phyloP scores from a whole-genome alignment of 2,888 invertebrate genomes.

The Athripsodes cinereus region DNA sequence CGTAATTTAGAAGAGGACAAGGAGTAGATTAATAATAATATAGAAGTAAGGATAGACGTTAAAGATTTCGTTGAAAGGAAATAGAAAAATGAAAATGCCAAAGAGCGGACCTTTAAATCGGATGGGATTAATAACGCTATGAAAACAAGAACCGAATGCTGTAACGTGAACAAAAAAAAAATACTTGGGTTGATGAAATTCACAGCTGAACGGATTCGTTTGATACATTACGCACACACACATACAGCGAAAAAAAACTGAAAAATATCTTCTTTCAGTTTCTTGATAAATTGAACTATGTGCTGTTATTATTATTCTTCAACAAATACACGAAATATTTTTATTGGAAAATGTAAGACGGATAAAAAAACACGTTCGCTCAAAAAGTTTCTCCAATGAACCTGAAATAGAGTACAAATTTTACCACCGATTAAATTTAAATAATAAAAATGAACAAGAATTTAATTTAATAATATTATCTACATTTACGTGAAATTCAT shows the following conservation, averaged over 20 bases:
- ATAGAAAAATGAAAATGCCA: neutral
- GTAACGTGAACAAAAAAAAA: neutral
- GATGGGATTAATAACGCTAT: neutral
- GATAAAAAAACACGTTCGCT: neutral
- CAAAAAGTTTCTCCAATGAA: too few species aligned
- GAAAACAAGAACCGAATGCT: neutral
- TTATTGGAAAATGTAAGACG: neutral
- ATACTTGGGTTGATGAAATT: neutral
- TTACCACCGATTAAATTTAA: too few species aligned
- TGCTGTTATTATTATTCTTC: too few species aligned
- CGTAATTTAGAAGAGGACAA: too few species aligned
- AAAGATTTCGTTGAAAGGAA: neutral
- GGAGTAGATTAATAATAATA: too few species aligned
- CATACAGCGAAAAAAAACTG: neutral
- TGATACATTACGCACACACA: neutral
- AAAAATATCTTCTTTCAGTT: neutral
- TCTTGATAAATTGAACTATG: neutral
- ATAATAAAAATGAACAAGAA: too few species aligned
- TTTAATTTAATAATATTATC: too few species aligned
- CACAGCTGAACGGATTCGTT: neutral
- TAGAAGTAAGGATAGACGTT: too few species aligned
- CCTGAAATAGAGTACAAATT: too few species aligned
- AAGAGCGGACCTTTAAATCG: neutral
- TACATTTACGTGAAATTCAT: too few species aligned
- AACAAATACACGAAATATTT: neutral